Conservation (phyloP, 2,888 invertebrate species). For the Meloe dianella region DNA sequence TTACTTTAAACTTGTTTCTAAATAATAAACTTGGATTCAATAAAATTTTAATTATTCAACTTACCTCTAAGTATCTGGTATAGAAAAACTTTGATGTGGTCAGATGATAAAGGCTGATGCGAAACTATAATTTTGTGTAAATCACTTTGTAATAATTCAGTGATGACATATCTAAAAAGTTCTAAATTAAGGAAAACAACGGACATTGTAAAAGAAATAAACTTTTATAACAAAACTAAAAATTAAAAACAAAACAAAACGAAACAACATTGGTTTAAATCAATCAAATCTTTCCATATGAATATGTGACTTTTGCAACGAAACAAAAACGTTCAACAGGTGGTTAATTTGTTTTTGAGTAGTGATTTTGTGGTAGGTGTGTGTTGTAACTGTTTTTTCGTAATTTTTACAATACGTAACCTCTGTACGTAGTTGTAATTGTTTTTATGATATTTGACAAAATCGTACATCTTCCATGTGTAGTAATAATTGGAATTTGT, state of each 20-base stretch:
- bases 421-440: too few species aligned
- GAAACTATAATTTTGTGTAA: constrained; percentile 99
- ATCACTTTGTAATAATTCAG: constrained; percentile 99
- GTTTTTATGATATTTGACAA: not conserved
- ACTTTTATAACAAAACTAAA: not conserved
- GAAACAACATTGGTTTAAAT: not conserved
- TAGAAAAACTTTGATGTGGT: constrained; percentile 99
- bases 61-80: constrained; percentile 99
- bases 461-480: not conserved
- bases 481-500: too few species aligned
- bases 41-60: constrained; percentile 53
- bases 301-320: not conserved
- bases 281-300: not conserved
- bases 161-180: constrained; percentile 91
- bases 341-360: not conserved
- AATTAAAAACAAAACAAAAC: not conserved
- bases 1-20: too few species aligned
- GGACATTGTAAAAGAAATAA: not conserved
- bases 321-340: constrained; percentile 1
- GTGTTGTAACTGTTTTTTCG: not conserved
- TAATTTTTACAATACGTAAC: not conserved
- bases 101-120: constrained; percentile 96
- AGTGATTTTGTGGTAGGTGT: not conserved
- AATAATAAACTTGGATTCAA: too few species aligned
- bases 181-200: constrained; percentile 39